Evolutionary conservation across 2,113 vertebrate genomes (phyloP).

Genomic region (Carassius gibelio): DNA sequence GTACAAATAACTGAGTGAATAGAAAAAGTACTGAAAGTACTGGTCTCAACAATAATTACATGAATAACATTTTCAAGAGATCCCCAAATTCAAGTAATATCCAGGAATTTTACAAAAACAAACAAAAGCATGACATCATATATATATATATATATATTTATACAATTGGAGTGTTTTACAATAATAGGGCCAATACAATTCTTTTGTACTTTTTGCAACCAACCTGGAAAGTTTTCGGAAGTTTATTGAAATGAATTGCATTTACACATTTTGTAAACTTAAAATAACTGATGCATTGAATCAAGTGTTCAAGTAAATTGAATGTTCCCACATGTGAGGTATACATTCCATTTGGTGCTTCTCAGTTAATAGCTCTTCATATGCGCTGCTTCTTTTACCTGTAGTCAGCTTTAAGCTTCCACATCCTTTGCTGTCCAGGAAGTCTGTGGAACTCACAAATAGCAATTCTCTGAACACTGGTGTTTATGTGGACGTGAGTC

Average conservation of each 20-base stretch:
- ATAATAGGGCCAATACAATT: neutral
- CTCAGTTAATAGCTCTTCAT: neutral
- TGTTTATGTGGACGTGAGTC: constrained; percentile 79
- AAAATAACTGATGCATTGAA: constrained; percentile 2
- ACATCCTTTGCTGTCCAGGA: constrained; percentile 81
- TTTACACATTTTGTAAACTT: neutral
- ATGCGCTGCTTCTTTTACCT: constrained; percentile 67
- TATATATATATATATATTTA: neutral
- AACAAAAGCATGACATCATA: neutral
- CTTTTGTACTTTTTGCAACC: neutral
- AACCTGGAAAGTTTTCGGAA: neutral
- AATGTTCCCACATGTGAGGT: constrained; percentile 8
- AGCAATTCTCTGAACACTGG: constrained; percentile 91
- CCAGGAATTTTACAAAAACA: constrained; percentile 45
- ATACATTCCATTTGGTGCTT: neutral
- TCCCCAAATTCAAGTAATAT: constrained; percentile 55
- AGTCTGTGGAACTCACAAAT: constrained; percentile 89
- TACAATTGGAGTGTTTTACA: constrained; percentile 15
- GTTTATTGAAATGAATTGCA: neutral
- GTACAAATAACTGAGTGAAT: neutral
- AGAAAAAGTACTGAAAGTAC: neutral
- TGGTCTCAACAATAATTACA: neutral
- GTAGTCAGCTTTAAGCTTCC: constrained; percentile 87
- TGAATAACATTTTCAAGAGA: constrained; percentile 18
- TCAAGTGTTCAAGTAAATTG: neutral